These are phyloP conservation scores for Aradophagus sp. DNA, from an alignment of 1,140 invertebrate genomes.

Conservation along the genomic window DNA sequence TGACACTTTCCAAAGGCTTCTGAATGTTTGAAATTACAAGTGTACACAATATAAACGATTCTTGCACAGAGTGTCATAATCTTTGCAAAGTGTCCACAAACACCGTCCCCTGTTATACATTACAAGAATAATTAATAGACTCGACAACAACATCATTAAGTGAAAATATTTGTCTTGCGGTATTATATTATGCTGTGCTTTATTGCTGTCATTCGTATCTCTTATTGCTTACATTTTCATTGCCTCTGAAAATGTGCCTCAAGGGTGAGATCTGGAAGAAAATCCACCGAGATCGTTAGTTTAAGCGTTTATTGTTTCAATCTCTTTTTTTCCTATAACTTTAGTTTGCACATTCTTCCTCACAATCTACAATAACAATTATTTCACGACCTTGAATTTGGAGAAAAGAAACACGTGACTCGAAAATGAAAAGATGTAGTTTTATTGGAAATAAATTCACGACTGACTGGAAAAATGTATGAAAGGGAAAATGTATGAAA, in stretches of 20 bases:
- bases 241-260: constrained; percentile 55
- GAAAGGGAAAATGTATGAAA: too few relatives aligned
- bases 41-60: constrained; percentile 28
- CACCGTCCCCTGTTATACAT: constrained; percentile 33
- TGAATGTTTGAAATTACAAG: constrained; percentile 29
- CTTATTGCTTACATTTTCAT: constrained; percentile 59
- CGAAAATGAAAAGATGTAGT: too few relatives aligned
- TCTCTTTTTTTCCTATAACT: too few relatives aligned
- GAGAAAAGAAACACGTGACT: too few relatives aligned
- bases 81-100: constrained; percentile 44
- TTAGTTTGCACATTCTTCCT: too few relatives aligned
- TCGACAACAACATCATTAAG: constrained; percentile 58
- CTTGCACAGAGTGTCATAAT: constrained; percentile 19
- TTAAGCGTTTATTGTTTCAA: constrained; percentile 59
- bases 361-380: too few relatives aligned
- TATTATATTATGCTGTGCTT: constrained; percentile 58
- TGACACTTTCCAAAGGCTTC: not conserved
- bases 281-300: constrained; percentile 50
- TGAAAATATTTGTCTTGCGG: constrained; percentile 57
- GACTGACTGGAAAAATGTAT: too few relatives aligned
- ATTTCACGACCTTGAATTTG: too few relatives aligned
- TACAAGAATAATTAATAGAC: constrained; percentile 52
- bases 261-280: constrained; percentile 46
- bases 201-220: constrained; percentile 58
- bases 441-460: too few relatives aligned